Evolutionary conservation across 2,888 invertebrate species (phyloP), one percentile per base, ranked within the genome.

Genomic region (Loripinus fragilis): DNA sequence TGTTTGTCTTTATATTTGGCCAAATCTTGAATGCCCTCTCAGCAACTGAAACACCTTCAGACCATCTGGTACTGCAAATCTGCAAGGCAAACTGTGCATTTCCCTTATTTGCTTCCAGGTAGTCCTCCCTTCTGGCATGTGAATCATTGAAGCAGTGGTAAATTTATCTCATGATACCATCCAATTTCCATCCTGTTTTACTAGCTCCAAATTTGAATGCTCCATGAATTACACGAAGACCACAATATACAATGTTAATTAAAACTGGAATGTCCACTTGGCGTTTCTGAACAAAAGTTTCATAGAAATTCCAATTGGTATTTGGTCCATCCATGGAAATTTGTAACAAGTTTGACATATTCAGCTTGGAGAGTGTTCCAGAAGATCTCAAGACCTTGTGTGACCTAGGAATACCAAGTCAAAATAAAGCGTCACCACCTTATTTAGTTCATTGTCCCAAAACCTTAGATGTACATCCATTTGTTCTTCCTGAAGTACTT

Each of bases 131-230:
- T 71, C 89, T 85, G 33, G 89, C 85, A 55, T 90, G 87, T 17
- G 85, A 82, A 71, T 92, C 87, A 69, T 91, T 86, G 69, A 91
- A 91, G 23, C 91, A 73, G 67, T 87, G 83, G 67, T 88, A 89
- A 20, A 86, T 20, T 45, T 83, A 75, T 45, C 78, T 72, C 68
- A 92, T 76, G 72, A 90, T 85, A 50, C 71, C 65, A 15, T 80
- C 75, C 41, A 91, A 50, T 17, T 76, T 72, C 82, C 80, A 84
- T 45, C 64, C 78, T 33, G 80, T 66, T 28, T 76, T 66, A 35
- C 42, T 64, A 23, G 68, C 33, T 28, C 78, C 80, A 67, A 60
- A 69, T 66, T 83, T 82, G 66, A 81, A 83, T 23, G 74, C 68
- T 23, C 83, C 86, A 76, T 86, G 84, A 33, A 86, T 74, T 28